Base-by-base conservation (phyloP, 1,140 invertebrate species). In the Stegodyphus dumicola region DNA sequence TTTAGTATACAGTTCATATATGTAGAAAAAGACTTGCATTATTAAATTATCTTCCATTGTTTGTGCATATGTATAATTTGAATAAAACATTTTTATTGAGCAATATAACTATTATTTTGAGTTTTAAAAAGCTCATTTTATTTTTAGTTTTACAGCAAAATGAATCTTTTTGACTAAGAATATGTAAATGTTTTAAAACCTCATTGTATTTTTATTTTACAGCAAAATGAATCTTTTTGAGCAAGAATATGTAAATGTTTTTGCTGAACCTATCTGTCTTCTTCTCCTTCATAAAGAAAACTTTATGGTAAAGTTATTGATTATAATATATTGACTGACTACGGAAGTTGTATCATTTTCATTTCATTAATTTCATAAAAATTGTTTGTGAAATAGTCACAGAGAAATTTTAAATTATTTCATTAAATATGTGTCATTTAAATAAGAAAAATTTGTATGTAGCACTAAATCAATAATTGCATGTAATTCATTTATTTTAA, bases 231-330 rank as follows among this genome's bases (percentile, higher is more conserved):
- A 77, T 17, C 56, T 86, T 2, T 86, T 86, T 78, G 84, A 78
- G 13, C 75, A 86, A 73, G 84, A 78, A 60, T 71, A 73, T 65
- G 76, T 86, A 6, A 86, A 86, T 78, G 76, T 86, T 2, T 86
- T 52, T 78, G 66, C 84, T 52, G 84, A 86, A 74, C 84, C 84
- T 17, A 1, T 78, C 4, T 3, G 10, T 7, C 9, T 73, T 18
- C 5, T 78, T 56, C n/a, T 86, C n/a, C 9, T 52, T 15, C 52
- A 86, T 33, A 17, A 49, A 52, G 13, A 51, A 6, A 18, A 56
- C 53, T 48, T 86, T 7, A 60, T 18, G 54, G 84, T 86, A 65
- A 69, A 54, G 71, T 10, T 67, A 17, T 7, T 7, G 1, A 67
- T 67, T 67, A 5, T 67, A 67, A n/a, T 17, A 67, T 2, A 15